Evolutionary conservation across 2,888 invertebrate genomes (phyloP).

Genomic region (Philaethria dido): DNA sequence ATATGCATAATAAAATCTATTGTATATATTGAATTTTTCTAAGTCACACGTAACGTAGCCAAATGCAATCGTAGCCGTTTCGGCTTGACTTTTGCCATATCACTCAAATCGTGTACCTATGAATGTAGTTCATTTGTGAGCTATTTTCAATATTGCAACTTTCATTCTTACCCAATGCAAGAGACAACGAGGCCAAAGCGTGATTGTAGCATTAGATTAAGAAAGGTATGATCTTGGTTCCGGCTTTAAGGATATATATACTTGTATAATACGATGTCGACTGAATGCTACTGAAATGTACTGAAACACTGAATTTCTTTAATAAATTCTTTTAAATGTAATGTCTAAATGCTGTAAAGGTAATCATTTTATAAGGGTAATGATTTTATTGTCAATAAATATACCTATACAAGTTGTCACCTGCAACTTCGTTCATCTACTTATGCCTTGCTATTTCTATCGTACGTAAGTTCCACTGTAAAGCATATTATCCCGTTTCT

Average conservation of each 20-base stretch:
- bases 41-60: neutral
- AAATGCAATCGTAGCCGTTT: conserved; percentile 8
- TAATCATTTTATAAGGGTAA: too few species aligned
- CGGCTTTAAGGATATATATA: conserved; percentile 35
- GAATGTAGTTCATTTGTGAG: conserved; percentile 33
- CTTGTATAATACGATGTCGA: neutral
- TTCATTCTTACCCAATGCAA: conserved; percentile 45
- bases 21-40: neutral
- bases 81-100: conserved; percentile 28
- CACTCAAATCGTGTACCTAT: conserved; percentile 21
- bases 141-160: conserved; percentile 46
- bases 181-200: conserved; percentile 44
- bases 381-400: too few species aligned
- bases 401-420: too few species aligned
- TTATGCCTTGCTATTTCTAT: too few species aligned
- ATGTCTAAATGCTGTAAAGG: too few species aligned
- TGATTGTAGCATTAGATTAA: conserved; percentile 45
- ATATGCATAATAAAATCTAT: neutral
- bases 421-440: too few species aligned
- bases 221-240: conserved; percentile 38
- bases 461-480: too few species aligned
- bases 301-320: neutral
- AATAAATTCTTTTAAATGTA: neutral
- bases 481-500: too few species aligned
- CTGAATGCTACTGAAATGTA: neutral